Base-by-base conservation (phyloP, 92 coral and sea anemone genomes). In the Pocillopora grandis region DNA sequence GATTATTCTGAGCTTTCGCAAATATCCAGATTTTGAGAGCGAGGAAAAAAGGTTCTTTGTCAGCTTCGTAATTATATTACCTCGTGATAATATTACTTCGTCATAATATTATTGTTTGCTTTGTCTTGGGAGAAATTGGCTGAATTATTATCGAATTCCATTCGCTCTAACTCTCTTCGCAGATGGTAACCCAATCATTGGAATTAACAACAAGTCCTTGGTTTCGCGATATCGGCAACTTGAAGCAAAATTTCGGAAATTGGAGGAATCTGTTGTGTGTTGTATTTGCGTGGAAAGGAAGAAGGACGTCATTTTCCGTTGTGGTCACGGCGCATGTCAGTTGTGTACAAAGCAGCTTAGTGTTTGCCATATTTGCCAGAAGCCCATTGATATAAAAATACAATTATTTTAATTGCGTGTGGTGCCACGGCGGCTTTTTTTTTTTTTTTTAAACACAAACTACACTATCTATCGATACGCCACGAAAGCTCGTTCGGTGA, bases 261-360 rank as follows among this genome's bases (percentile, higher is more conserved):
- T 91, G 69, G 92, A 91, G 71, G 94, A 91, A 59, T 76, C 84
- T 21, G 75, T 81, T 20, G 77, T 84, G 17, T 91, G 94, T 37
- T 88, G 90, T 66, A 89, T 91, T 16, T 91, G 94, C 61, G 72
- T 85, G 31, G 86, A 86, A 37, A 82, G 90, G 59, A 85, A 86
- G 79, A 91, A 80, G 82, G 88, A 91, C 82, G 73, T 88, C 60
- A 80, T 91, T 42, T 91, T 91, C 79, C 85, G 83, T 37, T 91
- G 94, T 52, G 94, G 94, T 18, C 94, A 91, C 62, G 92, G 92
- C 33, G 84, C 92, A 21, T 91, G 94, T 65, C 87, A 82, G 19
- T 73, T 71, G 31, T 91, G 94, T 68, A 89, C 94, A 1, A 86
- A 85, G 62, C 87, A 91, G 35, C 92, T 91, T 5, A 66, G 75